phyloP scores from a whole-genome alignment of 2,888 invertebrate species.

The Leptinotarsa juncta region DNA sequence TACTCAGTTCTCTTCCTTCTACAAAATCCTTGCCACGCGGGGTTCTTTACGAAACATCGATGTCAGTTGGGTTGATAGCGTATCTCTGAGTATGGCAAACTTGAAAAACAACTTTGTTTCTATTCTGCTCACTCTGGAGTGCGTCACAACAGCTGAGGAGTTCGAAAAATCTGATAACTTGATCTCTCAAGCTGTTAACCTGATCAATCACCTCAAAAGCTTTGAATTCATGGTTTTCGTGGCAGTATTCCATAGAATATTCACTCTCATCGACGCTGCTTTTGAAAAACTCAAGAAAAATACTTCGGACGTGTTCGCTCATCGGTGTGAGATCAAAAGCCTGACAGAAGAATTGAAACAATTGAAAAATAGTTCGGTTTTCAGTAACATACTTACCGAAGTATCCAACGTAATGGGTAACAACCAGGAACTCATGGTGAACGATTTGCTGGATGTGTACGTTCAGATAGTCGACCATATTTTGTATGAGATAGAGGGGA shows the following conservation, averaged over 20 bases:
- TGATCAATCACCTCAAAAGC: slow-evolving; percentile 31
- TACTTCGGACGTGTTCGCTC: background rate
- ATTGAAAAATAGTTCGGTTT: slow-evolving; percentile 10
- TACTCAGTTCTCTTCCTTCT: slow-evolving; percentile 16
- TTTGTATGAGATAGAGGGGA: slow-evolving; percentile 27
- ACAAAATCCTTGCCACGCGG: slow-evolving; percentile 6
- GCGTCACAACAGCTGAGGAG: slow-evolving; percentile 25
- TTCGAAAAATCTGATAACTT: slow-evolving; percentile 22
- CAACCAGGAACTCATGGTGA: background rate
- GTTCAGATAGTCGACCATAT: slow-evolving; percentile 28
- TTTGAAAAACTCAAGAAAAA: slow-evolving; percentile 19
- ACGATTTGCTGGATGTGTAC: slow-evolving; percentile 22
- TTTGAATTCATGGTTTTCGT: slow-evolving; percentile 30
- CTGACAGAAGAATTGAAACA: slow-evolving; percentile 20
- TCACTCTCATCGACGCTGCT: slow-evolving; percentile 15
- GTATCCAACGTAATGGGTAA: background rate
- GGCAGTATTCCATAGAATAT: slow-evolving; percentile 22
- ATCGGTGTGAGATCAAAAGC: slow-evolving; percentile 16
- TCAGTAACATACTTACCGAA: slow-evolving; percentile 14
- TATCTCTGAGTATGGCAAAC: slow-evolving; percentile 10
- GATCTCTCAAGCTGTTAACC: slow-evolving; percentile 21
- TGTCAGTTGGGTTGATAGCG: slow-evolving; percentile 17
- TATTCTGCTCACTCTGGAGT: slow-evolving; percentile 25
- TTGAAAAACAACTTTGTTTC: slow-evolving; percentile 28
- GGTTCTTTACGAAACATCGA: background rate